Evolutionary conservation across 2,888 invertebrate genomes (phyloP).

Genomic region (Melanargia galathea): DNA sequence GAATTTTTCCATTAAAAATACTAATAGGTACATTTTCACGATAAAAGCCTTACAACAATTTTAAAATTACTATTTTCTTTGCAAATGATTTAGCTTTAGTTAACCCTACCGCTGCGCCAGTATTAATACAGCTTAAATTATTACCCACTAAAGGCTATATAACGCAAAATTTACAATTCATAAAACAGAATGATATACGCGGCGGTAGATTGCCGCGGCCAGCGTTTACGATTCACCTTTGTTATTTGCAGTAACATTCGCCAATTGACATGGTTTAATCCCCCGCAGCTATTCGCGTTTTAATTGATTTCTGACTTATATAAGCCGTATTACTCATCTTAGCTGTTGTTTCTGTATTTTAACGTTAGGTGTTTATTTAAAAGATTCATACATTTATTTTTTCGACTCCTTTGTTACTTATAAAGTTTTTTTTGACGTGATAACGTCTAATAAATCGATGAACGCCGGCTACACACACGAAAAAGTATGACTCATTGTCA

Average conservation of each 20-base stretch:
- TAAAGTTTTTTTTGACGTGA: too few relatives aligned
- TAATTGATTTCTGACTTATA: constrained; percentile 15
- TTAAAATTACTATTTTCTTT: neutral
- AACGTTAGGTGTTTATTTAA: neutral
- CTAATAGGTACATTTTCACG: neutral
- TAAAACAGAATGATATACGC: constrained; percentile 77
- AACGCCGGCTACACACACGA: too few relatives aligned
- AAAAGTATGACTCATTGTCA: too few relatives aligned
- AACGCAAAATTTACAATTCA: constrained; percentile 81
- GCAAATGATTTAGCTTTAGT: constrained; percentile 23
- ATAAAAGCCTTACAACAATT: neutral
- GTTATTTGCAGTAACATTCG: constrained; percentile 26
- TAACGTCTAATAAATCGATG: too few relatives aligned
- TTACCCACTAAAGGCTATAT: constrained; percentile 78
- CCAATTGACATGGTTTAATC: constrained; percentile 30
- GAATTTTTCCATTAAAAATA: too few relatives aligned
- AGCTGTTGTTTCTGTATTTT: neutral
- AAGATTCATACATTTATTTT: neutral
- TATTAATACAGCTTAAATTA: constrained; percentile 76
- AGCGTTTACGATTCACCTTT: constrained; percentile 46
- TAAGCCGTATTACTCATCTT: neutral
- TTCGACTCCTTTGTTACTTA: neutral
- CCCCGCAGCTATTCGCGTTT: constrained; percentile 15
- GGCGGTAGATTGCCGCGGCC: constrained; percentile 51
- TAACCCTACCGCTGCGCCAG: constrained; percentile 63